Conservation (phyloP, 2,797 vertebrate species). For the Allobates femoralis region DNA sequence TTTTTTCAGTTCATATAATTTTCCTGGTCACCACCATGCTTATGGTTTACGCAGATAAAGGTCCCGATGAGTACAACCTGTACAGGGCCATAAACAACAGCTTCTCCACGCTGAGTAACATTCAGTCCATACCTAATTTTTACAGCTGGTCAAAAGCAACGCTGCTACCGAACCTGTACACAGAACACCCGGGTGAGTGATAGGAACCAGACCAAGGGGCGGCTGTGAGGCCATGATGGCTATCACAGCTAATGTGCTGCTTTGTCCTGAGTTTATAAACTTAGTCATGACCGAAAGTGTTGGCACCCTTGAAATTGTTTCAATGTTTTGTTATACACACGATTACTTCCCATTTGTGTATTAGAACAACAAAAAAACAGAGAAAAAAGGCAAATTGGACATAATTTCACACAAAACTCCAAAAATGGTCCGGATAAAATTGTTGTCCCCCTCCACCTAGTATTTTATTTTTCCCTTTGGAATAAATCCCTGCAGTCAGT, state of each 20-base stretch:
- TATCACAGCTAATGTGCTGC: too few relatives aligned
- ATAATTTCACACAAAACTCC: too few relatives aligned
- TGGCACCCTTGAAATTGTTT: too few relatives aligned
- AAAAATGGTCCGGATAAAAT: too few relatives aligned
- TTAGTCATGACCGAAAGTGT: too few relatives aligned
- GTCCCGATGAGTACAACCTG: slow-evolving; percentile 64
- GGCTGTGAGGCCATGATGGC: neutral
- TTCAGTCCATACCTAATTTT: slow-evolving; percentile 62
- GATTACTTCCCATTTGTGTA: too few relatives aligned
- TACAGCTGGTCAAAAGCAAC: slow-evolving; percentile 66
- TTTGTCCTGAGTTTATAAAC: neutral
- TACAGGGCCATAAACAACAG: slow-evolving; percentile 62
- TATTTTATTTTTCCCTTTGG: too few relatives aligned
- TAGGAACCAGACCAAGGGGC: neutral
- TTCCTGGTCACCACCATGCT: slow-evolving; percentile 68
- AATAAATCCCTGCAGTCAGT: too few relatives aligned
- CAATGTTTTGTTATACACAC: too few relatives aligned
- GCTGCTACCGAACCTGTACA: slow-evolving; percentile 68
- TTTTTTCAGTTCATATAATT: slow-evolving; percentile 65
- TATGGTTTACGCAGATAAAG: slow-evolving; percentile 58
- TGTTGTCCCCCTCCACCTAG: too few relatives aligned
- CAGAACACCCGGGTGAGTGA: slow-evolving; percentile 63
- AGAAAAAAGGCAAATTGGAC: too few relatives aligned
- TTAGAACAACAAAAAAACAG: too few relatives aligned
- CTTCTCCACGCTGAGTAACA: slow-evolving; percentile 55